Percentiles rank a stretch among this genome's conserved stretches.
phyloP scores from a whole-genome alignment of 2,113 vertebrate genomes.

The Dissostichus mawsoni region DNA sequence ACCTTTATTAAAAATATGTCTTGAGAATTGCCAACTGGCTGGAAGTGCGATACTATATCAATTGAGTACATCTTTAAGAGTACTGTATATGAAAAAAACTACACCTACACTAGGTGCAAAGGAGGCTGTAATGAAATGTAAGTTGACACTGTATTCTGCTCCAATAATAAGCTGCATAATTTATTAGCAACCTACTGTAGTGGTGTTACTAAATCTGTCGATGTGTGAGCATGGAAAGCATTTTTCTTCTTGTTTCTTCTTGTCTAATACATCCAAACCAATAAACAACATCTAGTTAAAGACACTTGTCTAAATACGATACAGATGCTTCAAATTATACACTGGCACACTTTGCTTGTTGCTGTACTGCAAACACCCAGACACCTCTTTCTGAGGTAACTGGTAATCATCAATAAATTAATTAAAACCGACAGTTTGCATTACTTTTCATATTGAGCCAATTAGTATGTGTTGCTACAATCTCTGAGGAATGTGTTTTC shows the following conservation, averaged over 20 bases:
- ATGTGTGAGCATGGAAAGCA: constrained; percentile 1
- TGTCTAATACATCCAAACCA: not conserved
- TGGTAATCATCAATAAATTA: constrained; percentile 48
- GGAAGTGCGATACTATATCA: not conserved
- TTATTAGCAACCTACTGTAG: not conserved
- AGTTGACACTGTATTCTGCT: not conserved
- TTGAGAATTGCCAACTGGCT: not conserved
- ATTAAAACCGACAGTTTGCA: constrained; percentile 55
- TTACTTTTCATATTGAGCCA: constrained; percentile 43
- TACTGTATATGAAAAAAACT: too few relatives aligned
- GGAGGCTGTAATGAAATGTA: not conserved
- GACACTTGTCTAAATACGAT: constrained; percentile 28
- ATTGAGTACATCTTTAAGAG: not conserved
- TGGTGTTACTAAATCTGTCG: constrained; percentile 3
- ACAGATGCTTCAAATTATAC: constrained; percentile 24
- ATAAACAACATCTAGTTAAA: constrained; percentile 53
- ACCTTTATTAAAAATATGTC: not conserved
- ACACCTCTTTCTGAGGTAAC: constrained; percentile 12
- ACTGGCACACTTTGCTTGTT: constrained; percentile 6
- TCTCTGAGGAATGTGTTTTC: constrained; percentile 26
- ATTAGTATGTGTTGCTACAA: constrained; percentile 30
- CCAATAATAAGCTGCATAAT: not conserved
- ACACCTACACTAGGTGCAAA: not conserved
- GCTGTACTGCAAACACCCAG: not conserved
- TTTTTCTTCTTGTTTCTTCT: not conserved